Conservation (phyloP, 2,797 vertebrate genomes). For the Serranus cabrilla region DNA sequence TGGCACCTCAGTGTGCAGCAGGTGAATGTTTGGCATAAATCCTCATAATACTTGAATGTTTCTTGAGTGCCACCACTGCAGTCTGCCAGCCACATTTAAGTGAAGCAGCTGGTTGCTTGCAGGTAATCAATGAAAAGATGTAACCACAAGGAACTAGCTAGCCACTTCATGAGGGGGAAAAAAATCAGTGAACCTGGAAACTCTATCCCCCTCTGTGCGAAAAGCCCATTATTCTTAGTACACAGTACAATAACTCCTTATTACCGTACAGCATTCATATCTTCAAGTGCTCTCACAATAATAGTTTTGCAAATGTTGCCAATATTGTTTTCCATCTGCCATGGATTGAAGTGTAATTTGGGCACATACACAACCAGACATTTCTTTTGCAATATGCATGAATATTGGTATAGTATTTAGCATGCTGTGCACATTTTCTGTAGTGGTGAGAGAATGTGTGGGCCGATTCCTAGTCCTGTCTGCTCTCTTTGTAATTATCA, state of each 20-base stretch:
- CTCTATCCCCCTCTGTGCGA: constrained; percentile 25
- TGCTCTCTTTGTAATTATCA: constrained; percentile 80
- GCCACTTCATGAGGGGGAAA: constrained; percentile 38
- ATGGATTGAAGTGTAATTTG: constrained; percentile 66
- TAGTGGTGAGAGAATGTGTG: constrained; percentile 56
- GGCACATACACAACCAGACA: constrained; percentile 43
- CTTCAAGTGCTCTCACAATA: constrained; percentile 58
- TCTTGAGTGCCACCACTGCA: constrained; percentile 19
- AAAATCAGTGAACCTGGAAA: constrained; percentile 51
- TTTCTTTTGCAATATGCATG: constrained; percentile 68
- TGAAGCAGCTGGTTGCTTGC: constrained; percentile 38
- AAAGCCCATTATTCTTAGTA: constrained; percentile 60
- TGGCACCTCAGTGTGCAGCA: constrained; percentile 1
- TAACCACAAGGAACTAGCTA: constrained; percentile 22
- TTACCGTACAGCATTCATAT: constrained; percentile 64
- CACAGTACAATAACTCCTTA: constrained; percentile 50
- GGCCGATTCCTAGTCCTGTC: constrained; percentile 55
- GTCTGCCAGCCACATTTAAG: constrained; percentile 18
- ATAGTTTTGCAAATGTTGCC: constrained; percentile 69
- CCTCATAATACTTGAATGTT: constrained; percentile 26
- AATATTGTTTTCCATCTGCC: constrained; percentile 76
- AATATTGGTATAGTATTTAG: constrained; percentile 71
- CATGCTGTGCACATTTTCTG: constrained; percentile 68
- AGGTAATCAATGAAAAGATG: constrained; percentile 51
- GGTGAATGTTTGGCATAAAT: constrained; percentile 9